Evolutionary conservation across 1,140 invertebrate genomes (phyloP), one percentile per base, ranked within the genome.

Genomic region (Drosophila quadrilineata): DNA sequence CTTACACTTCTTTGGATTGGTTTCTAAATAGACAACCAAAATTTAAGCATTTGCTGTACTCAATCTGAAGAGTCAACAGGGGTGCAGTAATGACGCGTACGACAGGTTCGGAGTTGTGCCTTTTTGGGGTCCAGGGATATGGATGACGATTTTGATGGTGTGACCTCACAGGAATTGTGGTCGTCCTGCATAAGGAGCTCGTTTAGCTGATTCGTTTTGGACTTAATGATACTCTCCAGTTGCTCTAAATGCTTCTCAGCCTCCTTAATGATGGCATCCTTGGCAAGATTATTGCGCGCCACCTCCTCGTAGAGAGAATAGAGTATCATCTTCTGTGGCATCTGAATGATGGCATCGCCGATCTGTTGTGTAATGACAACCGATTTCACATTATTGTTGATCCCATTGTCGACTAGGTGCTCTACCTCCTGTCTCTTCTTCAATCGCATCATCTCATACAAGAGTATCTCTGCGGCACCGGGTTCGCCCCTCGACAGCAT

Each of bases 381-480:
- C 4, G 76, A 72, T 24, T 89, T 89, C 0, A 88, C 72, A 33
- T 89, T 88, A 24, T 80, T 80, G 12, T 88, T 88, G 31, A 85
- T 75, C 46, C 69, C 48, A 77, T 79, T 84, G 12, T 67, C 45
- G 5, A 71, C 65, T 16, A 87, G 87, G 38, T 87, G 75, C 3
- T 68, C 64, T 26, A 82, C 40, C 3, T 79, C 66, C 58, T 87
- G 85, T 6, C 70, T 67, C 17, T 75, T 71, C 38, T 90, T 88
- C 29, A 91, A 70, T 16, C 89, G 82, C 12, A 91, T 90, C 0
- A 87, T 68, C 22, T 92, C 92, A 3, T 91, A 74, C 1, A 95
- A 86, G 10, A 95, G 80, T 4, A 92, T 91, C 77, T 95, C 94
- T 6, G 95, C 94, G 0, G 92, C 89, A 0, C 94, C 94, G 0